Conservation (phyloP, 2,888 invertebrate species). For the Stenodera caucasica region DNA sequence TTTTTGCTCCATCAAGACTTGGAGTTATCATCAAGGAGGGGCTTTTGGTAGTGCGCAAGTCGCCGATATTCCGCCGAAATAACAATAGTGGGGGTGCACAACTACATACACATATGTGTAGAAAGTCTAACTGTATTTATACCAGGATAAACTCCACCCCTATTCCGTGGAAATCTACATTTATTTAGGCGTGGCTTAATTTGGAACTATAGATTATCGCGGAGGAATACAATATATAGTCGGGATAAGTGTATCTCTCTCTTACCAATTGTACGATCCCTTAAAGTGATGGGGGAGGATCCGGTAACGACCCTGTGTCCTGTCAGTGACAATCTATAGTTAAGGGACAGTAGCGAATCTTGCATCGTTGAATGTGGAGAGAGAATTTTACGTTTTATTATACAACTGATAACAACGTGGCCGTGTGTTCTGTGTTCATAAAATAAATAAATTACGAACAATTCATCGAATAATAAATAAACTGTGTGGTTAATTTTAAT, state of each 20-base stretch:
- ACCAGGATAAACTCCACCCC: constrained; percentile 4
- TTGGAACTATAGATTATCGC: constrained; percentile 2
- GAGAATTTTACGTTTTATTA: background rate
- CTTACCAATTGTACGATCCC: background rate
- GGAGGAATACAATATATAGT: background rate
- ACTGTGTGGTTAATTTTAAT: background rate
- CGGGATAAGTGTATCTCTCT: background rate
- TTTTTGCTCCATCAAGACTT: background rate
- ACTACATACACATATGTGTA: background rate
- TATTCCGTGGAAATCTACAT: background rate
- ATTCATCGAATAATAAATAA: too few relatives aligned
- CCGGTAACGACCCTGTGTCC: constrained; percentile 38
- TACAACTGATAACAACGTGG: constrained; percentile 1
- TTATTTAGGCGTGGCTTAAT: background rate
- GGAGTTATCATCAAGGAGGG: constrained; percentile 4
- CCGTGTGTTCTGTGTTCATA: background rate
- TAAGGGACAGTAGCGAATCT: constrained; percentile 47
- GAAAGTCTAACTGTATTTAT: too few relatives aligned
- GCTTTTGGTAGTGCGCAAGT: background rate
- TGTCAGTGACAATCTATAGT: constrained; percentile 50
- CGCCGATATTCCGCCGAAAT: background rate
- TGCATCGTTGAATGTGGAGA: constrained; percentile 24
- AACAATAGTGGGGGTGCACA: background rate
- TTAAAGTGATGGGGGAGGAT: background rate
- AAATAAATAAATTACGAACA: background rate